phyloP scores from a whole-genome alignment of 2,797 vertebrate species.

The Echeneis naucrates region DNA sequence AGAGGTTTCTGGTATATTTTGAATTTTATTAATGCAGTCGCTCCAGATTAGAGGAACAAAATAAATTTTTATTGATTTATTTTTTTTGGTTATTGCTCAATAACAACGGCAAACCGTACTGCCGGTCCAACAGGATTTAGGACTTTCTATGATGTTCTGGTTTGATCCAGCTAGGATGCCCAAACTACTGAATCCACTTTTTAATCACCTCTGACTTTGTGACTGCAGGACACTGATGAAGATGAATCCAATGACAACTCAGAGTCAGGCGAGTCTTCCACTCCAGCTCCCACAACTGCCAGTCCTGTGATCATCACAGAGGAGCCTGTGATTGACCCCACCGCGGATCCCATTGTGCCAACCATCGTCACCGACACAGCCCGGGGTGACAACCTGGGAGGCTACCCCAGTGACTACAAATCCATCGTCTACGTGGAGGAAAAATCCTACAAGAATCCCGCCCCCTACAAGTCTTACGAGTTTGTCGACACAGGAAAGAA shows the following conservation, averaged over 20 bases:
- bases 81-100: background rate
- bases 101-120: background rate
- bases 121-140: background rate
- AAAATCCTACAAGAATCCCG: slow-evolving; percentile 79
- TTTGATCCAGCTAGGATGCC: background rate
- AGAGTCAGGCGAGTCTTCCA: slow-evolving; percentile 78
- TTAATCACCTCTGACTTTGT: background rate
- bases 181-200: background rate
- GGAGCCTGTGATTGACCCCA: slow-evolving; percentile 57
- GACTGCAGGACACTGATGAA: slow-evolving; percentile 63
- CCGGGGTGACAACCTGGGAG: slow-evolving; percentile 82
- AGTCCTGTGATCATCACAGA: slow-evolving; percentile 53
- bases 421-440: slow-evolving; percentile 75
- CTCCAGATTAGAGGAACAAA: no score
- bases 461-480: slow-evolving; percentile 81
- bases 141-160: background rate
- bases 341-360: slow-evolving; percentile 60
- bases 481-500: slow-evolving; percentile 71
- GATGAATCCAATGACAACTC: slow-evolving; percentile 75
- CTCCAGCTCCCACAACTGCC: slow-evolving; percentile 44
- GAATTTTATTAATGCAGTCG: no score
- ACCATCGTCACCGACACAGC: slow-evolving; percentile 68
- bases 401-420: slow-evolving; percentile 82
- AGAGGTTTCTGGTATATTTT: no score
- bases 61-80: no score